Conservation (phyloP, 2,888 invertebrate species). For the Slavum lentiscoides region DNA sequence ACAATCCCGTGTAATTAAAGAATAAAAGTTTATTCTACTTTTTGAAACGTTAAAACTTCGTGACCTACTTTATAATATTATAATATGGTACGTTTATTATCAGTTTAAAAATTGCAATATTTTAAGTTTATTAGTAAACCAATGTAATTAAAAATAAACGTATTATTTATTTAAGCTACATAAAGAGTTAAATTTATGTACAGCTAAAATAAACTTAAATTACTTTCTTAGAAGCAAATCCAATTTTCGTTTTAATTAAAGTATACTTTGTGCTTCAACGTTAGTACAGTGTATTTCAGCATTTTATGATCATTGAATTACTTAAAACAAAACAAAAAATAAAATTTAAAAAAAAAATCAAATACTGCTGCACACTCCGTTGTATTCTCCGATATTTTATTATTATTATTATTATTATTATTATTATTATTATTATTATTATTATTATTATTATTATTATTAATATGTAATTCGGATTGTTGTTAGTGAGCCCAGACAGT, state of each 20-base stretch:
- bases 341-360: slow-evolving; percentile 16
- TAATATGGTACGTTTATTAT: slow-evolving; percentile 43
- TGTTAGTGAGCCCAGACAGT: not conserved
- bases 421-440: too few relatives aligned
- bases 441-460: not conserved
- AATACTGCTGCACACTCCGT: not conserved
- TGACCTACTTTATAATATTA: slow-evolving; percentile 30
- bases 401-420: too few relatives aligned
- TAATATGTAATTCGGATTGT: not conserved
- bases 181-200: slow-evolving; percentile 49
- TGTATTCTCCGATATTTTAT: not conserved
- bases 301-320: slow-evolving; percentile 32
- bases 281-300: slow-evolving; percentile 14
- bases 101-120: slow-evolving; percentile 50
- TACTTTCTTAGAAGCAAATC: slow-evolving; percentile 47
- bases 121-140: slow-evolving; percentile 48
- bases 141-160: slow-evolving; percentile 52
- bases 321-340: not conserved
- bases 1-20: slow-evolving; percentile 25
- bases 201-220: slow-evolving; percentile 48
- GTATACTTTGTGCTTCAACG: slow-evolving; percentile 31
- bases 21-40: slow-evolving; percentile 30
- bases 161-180: slow-evolving; percentile 48
- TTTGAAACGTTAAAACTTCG: slow-evolving; percentile 36
- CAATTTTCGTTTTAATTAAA: slow-evolving; percentile 48